Evolutionary conservation across 2,888 invertebrate genomes (phyloP).

Genomic region (Xylophagus ater): DNA sequence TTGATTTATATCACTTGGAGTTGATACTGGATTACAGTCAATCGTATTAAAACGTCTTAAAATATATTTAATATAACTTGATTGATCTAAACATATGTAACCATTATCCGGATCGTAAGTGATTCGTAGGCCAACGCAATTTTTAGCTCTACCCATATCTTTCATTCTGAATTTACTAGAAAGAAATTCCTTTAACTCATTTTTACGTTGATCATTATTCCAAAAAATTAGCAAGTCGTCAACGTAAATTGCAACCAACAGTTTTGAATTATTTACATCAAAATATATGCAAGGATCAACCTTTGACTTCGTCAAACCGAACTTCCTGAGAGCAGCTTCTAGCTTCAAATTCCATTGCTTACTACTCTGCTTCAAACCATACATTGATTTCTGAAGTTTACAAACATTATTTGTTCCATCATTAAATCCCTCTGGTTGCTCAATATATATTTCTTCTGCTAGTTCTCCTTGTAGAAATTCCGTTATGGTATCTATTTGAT

Average conservation of each 20-base stretch:
- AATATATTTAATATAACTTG: background rate
- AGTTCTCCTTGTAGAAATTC: constrained; percentile 2
- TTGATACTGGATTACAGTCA: constrained; percentile 15
- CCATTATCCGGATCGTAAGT: background rate
- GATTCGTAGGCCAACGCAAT: background rate
- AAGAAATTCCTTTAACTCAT: background rate
- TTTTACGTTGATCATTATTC: too few species aligned
- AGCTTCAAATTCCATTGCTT: too few species aligned
- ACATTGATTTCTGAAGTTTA: constrained; percentile 1
- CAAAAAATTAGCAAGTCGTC: too few species aligned
- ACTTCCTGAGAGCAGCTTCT: too few species aligned
- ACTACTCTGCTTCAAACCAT: constrained; percentile 2
- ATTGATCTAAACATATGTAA: background rate
- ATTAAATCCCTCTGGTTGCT: too few species aligned
- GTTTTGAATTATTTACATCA: too few species aligned
- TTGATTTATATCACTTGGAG: constrained; percentile 12
- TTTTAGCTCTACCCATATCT: background rate
- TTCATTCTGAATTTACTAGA: background rate
- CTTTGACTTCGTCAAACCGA: too few species aligned
- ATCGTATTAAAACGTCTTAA: constrained; percentile 9
- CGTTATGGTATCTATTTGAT: background rate
- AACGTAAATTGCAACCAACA: background rate
- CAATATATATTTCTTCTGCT: too few species aligned
- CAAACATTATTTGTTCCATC: background rate
- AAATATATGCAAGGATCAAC: background rate